These are phyloP conservation scores for Otus sunia DNA, from an alignment of 2,113 vertebrate genomes.

Conservation along the genomic window DNA sequence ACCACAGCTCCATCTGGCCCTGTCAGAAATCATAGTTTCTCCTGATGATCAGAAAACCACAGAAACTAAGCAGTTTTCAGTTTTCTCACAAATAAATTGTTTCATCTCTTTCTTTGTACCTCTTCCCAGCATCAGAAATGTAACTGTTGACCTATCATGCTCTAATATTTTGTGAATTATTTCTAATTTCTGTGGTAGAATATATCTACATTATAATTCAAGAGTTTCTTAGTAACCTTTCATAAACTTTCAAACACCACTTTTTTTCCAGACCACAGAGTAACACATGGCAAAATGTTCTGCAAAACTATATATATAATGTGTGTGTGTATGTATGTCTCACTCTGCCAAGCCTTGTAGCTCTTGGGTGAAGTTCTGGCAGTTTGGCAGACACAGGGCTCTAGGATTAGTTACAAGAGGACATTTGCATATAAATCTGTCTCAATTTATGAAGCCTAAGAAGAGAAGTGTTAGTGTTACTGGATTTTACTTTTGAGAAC, in stretches of 20 bases:
- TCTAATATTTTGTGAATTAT: neutral
- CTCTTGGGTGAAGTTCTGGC: constrained; percentile 8
- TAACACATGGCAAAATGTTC: constrained; percentile 1
- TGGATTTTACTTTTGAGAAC: neutral
- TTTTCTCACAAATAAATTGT: neutral
- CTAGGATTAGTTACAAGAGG: constrained; percentile 2
- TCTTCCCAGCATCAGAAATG: neutral
- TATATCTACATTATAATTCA: neutral
- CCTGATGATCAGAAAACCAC: neutral
- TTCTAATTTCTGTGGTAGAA: neutral
- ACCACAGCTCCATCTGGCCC: neutral
- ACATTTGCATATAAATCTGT: constrained; percentile 27
- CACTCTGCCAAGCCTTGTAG: neutral
- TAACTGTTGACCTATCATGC: neutral
- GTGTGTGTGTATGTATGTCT: neutral
- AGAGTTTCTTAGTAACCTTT: neutral
- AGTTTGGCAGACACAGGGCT: constrained; percentile 15
- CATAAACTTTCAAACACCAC: neutral
- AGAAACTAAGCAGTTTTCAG: neutral
- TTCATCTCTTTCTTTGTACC: neutral
- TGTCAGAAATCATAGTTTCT: neutral
- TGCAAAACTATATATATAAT: neutral
- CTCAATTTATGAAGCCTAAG: neutral
- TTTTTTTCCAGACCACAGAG: constrained; percentile 7
- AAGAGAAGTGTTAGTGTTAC: neutral